Evolutionary conservation across 1,140 invertebrate genomes (phyloP).

Genomic region (Neodiprion lecontei): DNA sequence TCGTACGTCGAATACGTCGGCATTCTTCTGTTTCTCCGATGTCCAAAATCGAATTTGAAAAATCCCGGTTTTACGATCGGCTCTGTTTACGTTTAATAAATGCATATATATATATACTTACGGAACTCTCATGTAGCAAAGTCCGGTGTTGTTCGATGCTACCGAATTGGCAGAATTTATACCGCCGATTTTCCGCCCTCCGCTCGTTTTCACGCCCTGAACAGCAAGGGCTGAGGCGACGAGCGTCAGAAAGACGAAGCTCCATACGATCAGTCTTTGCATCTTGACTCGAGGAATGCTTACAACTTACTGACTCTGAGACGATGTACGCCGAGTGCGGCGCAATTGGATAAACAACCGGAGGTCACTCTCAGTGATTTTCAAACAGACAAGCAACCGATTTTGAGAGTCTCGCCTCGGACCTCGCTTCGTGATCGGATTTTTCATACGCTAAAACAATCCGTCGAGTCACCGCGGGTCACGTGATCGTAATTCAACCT

Average conservation of each 20-base stretch:
- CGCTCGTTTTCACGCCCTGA: conserved; percentile 41
- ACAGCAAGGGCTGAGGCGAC: conserved; percentile 24
- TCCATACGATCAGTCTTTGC: conserved; percentile 27
- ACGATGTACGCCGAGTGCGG: neutral
- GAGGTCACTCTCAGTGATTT: conserved; percentile 8
- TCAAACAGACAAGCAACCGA: neutral
- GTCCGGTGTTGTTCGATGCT: conserved; percentile 37
- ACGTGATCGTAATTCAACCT: too few relatives aligned
- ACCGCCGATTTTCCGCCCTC: conserved; percentile 15
- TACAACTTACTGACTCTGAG: conserved; percentile 36
- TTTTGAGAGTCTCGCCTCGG: too few relatives aligned
- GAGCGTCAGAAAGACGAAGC: conserved; percentile 28
- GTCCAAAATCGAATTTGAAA: too few relatives aligned
- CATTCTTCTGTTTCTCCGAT: too few relatives aligned
- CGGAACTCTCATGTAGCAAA: conserved; percentile 53
- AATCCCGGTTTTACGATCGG: too few relatives aligned
- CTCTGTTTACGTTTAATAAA: too few relatives aligned
- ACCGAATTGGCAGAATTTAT: conserved; percentile 18
- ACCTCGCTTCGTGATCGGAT: too few relatives aligned
- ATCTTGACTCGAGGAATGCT: conserved; percentile 40
- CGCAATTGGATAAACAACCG: neutral
- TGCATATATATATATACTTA: conserved; percentile 36
- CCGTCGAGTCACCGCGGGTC: too few relatives aligned
- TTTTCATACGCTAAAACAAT: too few relatives aligned
- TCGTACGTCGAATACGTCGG: too few relatives aligned